A percentile compares a stretch with the other conserved stretches of the same genome.
Conservation (phyloP, 1,140 invertebrate genomes). For the Drosophila guanche region DNA sequence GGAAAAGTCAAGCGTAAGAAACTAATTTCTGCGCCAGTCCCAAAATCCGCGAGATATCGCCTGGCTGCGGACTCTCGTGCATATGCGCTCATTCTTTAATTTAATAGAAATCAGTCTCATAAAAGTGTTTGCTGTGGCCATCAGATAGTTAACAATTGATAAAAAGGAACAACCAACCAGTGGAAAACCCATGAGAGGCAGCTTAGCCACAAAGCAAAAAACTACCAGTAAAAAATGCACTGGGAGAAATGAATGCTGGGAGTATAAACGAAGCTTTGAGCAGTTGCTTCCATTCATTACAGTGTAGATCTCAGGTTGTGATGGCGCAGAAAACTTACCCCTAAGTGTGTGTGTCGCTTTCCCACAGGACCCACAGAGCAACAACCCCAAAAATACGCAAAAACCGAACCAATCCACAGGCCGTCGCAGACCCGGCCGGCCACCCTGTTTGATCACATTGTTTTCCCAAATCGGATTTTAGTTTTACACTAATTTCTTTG, state of each 20-base stretch:
- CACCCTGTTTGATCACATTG: conserved; percentile 73
- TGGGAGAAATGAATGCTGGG: not conserved
- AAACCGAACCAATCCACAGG: conserved; percentile 19
- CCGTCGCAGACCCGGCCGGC: not conserved
- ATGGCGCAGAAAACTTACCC: conserved; percentile 53
- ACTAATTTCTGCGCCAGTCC: conserved; percentile 68
- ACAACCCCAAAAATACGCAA: conserved; percentile 39
- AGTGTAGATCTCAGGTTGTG: conserved; percentile 26
- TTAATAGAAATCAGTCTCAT: conserved; percentile 68
- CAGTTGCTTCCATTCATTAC: not conserved
- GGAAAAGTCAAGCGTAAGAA: conserved; percentile 80
- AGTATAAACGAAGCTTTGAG: not conserved
- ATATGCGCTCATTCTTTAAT: conserved; percentile 73
- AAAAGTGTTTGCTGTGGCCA: conserved; percentile 74
- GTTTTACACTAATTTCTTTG: conserved; percentile 84
- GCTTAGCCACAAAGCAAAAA: conserved; percentile 50
- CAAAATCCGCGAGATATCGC: conserved; percentile 55
- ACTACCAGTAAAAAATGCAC: conserved; percentile 19
- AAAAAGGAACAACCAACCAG: conserved; percentile 51
- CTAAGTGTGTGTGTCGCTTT: conserved; percentile 58
- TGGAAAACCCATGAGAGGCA: conserved; percentile 72
- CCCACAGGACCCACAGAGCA: conserved; percentile 61
- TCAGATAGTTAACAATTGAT: conserved; percentile 73
- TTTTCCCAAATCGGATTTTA: conserved; percentile 83
- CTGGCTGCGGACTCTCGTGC: conserved; percentile 41